Evolutionary conservation across 2,888 invertebrate species (phyloP).

Genomic region (Eulithis testata): DNA sequence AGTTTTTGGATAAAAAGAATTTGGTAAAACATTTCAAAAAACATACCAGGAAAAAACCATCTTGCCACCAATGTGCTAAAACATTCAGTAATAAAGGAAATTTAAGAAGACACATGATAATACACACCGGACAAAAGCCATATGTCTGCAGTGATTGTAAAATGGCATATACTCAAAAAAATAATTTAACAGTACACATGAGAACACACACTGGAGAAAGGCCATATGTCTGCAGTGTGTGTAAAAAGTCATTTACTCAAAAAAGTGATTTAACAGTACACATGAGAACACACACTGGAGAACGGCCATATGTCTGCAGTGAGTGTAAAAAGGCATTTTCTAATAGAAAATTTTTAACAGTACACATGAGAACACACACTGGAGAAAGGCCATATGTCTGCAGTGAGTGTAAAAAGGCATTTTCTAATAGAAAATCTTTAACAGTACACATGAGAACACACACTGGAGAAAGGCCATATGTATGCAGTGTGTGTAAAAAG

Average conservation of each 20-base stretch:
- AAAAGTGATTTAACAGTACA: neutral
- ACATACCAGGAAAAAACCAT: neutral
- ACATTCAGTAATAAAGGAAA: neutral
- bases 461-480: conserved; percentile 6
- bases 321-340: neutral
- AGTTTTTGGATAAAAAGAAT: neutral
- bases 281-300: neutral
- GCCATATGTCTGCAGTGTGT: neutral
- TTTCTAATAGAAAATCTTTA: no score
- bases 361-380: neutral
- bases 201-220: neutral
- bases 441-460: no score
- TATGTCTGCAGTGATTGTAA: neutral
- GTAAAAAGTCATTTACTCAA: neutral
- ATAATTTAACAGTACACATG: neutral
- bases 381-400: neutral
- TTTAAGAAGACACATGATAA: neutral
- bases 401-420: no score
- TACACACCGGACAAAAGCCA: conserved; percentile 3
- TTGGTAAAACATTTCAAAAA: neutral
- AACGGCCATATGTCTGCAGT: neutral
- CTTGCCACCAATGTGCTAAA: neutral
- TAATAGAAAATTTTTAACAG: neutral
- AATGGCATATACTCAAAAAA: neutral
- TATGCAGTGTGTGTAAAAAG: neutral